Percentiles rank a stretch among this genome's conserved stretches.
Evolutionary conservation across 2,797 vertebrate genomes (phyloP).

Genomic region (Rhynchonycteris naso): DNA sequence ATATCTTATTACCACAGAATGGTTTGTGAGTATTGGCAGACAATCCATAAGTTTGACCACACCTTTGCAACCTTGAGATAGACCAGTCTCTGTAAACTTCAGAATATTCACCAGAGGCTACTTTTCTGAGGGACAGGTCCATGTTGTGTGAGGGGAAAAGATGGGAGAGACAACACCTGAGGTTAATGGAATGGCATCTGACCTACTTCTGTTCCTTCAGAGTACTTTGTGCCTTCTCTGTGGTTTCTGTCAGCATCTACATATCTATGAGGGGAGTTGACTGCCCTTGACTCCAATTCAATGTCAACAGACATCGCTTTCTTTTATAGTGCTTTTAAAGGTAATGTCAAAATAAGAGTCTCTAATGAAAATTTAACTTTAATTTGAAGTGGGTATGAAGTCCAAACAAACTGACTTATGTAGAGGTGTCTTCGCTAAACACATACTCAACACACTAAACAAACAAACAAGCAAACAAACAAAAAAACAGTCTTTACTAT

Average conservation of each 20-base stretch:
- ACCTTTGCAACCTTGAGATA: neutral
- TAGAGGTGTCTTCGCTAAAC: neutral
- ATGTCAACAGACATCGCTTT: neutral
- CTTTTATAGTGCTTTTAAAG: neutral
- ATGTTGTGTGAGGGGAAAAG: neutral
- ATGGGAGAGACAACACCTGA: neutral
- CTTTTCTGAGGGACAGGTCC: neutral
- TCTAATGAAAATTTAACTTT: neutral
- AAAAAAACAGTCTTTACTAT: neutral
- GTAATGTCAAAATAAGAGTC: neutral
- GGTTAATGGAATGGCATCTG: neutral
- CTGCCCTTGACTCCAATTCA: neutral
- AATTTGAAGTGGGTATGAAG: neutral
- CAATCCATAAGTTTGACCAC: too few species aligned
- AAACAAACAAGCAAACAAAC: neutral
- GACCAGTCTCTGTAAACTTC: neutral
- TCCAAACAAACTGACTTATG: neutral
- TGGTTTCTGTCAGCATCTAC: neutral
- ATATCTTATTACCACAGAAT: neutral
- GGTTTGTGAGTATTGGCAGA: too few species aligned
- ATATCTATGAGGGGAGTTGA: too few species aligned
- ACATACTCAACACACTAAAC: neutral
- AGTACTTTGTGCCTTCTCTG: neutral
- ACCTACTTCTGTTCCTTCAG: rapidly evolving
- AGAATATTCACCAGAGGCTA: neutral